Conservation (phyloP, 2,888 invertebrate species). For the Scaptomyza tumidula region DNA sequence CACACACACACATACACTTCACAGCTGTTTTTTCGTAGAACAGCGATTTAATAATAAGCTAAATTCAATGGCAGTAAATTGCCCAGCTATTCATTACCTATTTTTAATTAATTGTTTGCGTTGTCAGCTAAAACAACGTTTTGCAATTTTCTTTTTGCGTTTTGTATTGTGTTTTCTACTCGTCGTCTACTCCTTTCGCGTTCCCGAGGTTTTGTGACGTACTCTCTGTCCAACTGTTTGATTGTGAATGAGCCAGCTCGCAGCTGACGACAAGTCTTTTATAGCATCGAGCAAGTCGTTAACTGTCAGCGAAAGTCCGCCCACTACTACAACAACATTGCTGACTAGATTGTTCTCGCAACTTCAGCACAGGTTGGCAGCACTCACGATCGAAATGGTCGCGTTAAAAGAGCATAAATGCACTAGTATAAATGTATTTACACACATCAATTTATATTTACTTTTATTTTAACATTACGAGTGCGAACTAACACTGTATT, state of each 20-base stretch:
- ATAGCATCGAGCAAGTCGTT: slow-evolving; percentile 26
- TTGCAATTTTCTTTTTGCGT: slow-evolving; percentile 30
- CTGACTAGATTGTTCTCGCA: slow-evolving; percentile 50
- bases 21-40: not conserved
- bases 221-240: slow-evolving; percentile 21
- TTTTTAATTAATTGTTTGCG: slow-evolving; percentile 37
- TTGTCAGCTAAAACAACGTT: slow-evolving; percentile 40
- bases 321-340: slow-evolving; percentile 23
- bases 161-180: slow-evolving; percentile 12
- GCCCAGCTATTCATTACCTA: slow-evolving; percentile 39
- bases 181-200: slow-evolving; percentile 10
- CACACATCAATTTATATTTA: not conserved
- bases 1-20: not conserved
- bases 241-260: slow-evolving; percentile 44
- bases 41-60: too few species aligned
- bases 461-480: not conserved
- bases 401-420: not conserved
- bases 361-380: slow-evolving; percentile 27
- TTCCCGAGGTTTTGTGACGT: slow-evolving; percentile 9
- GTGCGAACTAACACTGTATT: not conserved
- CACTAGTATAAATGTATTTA: not conserved
- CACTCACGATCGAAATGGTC: slow-evolving; percentile 6
- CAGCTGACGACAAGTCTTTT: slow-evolving; percentile 32
- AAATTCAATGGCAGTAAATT: slow-evolving; percentile 30
- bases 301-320: slow-evolving; percentile 20